phyloP scores from a whole-genome alignment of 2,888 invertebrate genomes.

The Drosophila austrosaltans region DNA sequence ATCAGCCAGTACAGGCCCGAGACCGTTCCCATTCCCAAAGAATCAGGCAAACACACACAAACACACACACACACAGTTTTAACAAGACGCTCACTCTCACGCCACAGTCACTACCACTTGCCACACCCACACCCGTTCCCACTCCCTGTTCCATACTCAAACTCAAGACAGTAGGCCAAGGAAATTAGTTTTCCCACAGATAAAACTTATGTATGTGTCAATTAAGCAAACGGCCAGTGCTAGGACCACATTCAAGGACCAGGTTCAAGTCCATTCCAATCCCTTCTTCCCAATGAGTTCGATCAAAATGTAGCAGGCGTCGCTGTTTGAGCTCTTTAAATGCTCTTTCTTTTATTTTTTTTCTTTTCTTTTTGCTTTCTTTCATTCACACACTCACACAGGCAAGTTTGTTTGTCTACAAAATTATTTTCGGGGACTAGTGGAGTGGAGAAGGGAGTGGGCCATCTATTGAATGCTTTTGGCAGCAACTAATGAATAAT shows the following conservation, averaged over 20 bases:
- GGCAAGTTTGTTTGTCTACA: slow-evolving; percentile 46
- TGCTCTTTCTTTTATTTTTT: slow-evolving; percentile 30
- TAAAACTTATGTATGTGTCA: slow-evolving; percentile 66
- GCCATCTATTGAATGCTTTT: slow-evolving; percentile 40
- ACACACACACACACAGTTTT: slow-evolving; percentile 43
- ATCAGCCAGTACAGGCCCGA: slow-evolving; percentile 60
- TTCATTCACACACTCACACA: background rate
- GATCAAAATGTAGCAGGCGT: slow-evolving; percentile 67
- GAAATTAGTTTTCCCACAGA: slow-evolving; percentile 75
- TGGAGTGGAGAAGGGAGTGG: slow-evolving; percentile 12
- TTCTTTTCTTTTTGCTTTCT: no score
- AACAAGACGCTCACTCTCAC: slow-evolving; percentile 33
- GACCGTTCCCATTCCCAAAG: slow-evolving; percentile 21
- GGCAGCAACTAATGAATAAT: slow-evolving; percentile 68
- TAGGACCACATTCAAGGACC: slow-evolving; percentile 17
- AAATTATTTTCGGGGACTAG: slow-evolving; percentile 44
- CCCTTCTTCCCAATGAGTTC: slow-evolving; percentile 59
- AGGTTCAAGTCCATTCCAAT: slow-evolving; percentile 28
- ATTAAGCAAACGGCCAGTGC: slow-evolving; percentile 58
- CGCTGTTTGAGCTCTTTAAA: slow-evolving; percentile 58
- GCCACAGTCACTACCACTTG: background rate
- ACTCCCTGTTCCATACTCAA: slow-evolving; percentile 19
- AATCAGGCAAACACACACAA: slow-evolving; percentile 38
- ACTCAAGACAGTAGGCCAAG: slow-evolving; percentile 55
- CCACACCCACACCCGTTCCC: background rate